Conservation (phyloP, 1,140 invertebrate genomes). For the Wasmannia auropunctata region DNA sequence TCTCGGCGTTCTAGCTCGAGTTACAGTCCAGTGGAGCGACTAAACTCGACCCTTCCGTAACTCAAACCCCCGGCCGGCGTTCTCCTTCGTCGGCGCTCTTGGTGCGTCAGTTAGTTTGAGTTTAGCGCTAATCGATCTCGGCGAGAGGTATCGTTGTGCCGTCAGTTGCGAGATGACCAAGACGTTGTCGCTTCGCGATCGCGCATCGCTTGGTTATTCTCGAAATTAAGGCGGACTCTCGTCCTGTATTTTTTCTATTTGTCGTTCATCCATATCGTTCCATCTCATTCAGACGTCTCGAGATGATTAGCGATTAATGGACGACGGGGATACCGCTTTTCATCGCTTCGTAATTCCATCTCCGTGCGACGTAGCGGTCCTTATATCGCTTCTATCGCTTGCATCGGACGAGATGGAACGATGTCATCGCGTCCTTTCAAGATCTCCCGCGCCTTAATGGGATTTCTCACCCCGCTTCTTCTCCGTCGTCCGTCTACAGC, state of each 20-base stretch:
- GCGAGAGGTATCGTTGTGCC: background rate
- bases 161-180: background rate
- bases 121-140: constrained; percentile 43
- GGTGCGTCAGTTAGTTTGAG: constrained; percentile 6
- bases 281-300: background rate
- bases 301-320: constrained; percentile 20
- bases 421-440: constrained; percentile 46
- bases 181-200: background rate
- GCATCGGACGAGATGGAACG: constrained; percentile 35
- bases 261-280: background rate
- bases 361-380: background rate
- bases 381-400: constrained; percentile 9
- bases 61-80: constrained; percentile 50
- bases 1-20: constrained; percentile 80
- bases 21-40: constrained; percentile 84
- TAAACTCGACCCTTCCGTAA: constrained; percentile 80
- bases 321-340: background rate
- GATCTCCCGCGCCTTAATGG: constrained; percentile 72
- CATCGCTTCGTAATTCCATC: constrained; percentile 20
- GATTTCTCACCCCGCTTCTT: constrained; percentile 69
- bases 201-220: background rate
- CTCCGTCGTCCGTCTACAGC: constrained; percentile 39
- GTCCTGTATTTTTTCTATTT: too few species aligned
- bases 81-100: constrained; percentile 49
- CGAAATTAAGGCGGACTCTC: background rate